Evolutionary conservation across 2,113 vertebrate species (phyloP), one percentile per base, ranked within the genome.

Genomic region (Carlito syrichta): DNA sequence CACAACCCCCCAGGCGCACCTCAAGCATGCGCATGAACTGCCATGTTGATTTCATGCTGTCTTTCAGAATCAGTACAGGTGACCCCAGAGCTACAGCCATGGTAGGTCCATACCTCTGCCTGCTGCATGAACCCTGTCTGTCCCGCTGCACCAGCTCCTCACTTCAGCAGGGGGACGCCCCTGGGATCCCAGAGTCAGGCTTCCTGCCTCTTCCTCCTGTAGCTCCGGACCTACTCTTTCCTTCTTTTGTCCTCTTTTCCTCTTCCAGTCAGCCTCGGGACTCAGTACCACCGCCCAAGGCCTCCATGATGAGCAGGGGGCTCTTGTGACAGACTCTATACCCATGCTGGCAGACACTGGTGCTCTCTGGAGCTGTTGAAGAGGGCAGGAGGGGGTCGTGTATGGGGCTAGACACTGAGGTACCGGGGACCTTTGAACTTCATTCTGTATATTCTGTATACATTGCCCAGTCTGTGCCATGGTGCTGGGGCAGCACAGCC

Each of bases 31-130:
- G 98, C 97, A 98, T 99, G 98, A 98, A 99, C 98, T 99, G 98
- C 98, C 99, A 98, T 99, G 98, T 99, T 99, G 98, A 99, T 99
- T 99, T 99, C 99, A 92, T 99, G 98, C 99, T 99, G 99, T 99
- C 99, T 99, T 99, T 99, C 99, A 99, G 99, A 99, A 99, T 99
- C 99, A 99, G 99, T 99, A 99, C 99, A 99, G 99, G 99, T 99
- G 99, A 99, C 99, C 99, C 99, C 97, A 99, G 99, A 99, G 97
- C 98, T 98, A 98, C 99, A 98, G 97, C 98, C 98, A 99, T 98
- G 99, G 99, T 99, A 99, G 97, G 99, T 99, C 98, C 96, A 97
- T 98, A 98, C 97, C 98, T 98, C 89, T 38, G 96, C 54, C 98
- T 97, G 11, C 98, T 98, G 99, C 99, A 98, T 98, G 98, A 98